A percentile compares a stretch with the other conserved stretches of the same genome.
Evolutionary conservation across 2,797 vertebrate species (phyloP).

Genomic region (Capromys pilorides): DNA sequence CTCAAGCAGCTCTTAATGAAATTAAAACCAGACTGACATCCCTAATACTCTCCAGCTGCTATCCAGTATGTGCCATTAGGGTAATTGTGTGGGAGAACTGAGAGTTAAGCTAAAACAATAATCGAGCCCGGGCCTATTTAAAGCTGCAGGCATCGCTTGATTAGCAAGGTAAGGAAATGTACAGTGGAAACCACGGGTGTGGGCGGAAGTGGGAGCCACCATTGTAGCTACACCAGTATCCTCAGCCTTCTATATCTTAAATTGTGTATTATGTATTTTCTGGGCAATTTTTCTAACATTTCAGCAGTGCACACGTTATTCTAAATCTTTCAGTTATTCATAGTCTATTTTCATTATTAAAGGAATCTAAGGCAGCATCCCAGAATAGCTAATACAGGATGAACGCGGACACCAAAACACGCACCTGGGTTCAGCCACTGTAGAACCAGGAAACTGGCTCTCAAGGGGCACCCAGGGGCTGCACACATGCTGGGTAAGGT

Average conservation of each 20-base stretch:
- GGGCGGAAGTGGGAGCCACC: not conserved
- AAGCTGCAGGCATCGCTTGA: constrained; percentile 45
- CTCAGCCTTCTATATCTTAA: not conserved
- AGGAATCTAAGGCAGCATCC: not conserved
- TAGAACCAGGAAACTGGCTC: not conserved
- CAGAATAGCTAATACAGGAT: not conserved
- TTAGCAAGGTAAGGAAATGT: constrained; percentile 27
- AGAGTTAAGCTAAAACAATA: constrained; percentile 61
- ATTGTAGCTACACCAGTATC: not conserved
- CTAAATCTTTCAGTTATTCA: not conserved
- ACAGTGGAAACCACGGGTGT: not conserved
- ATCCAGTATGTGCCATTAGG: constrained; percentile 71
- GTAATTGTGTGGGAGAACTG: constrained; percentile 71
- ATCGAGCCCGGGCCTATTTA: constrained; percentile 54
- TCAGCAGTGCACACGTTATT: not conserved
- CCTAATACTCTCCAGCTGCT: constrained; percentile 73
- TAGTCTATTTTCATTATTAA: not conserved
- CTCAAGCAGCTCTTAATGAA: constrained; percentile 72
- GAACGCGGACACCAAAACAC: not conserved
- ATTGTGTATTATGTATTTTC: not conserved
- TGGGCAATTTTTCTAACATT: not conserved
- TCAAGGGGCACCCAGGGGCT: not conserved
- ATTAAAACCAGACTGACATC: constrained; percentile 69
- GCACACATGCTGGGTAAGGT: not conserved
- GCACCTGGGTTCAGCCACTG: not conserved